Conservation (phyloP, 2,888 invertebrate species). For the Euspilapteryx auroguttella region DNA sequence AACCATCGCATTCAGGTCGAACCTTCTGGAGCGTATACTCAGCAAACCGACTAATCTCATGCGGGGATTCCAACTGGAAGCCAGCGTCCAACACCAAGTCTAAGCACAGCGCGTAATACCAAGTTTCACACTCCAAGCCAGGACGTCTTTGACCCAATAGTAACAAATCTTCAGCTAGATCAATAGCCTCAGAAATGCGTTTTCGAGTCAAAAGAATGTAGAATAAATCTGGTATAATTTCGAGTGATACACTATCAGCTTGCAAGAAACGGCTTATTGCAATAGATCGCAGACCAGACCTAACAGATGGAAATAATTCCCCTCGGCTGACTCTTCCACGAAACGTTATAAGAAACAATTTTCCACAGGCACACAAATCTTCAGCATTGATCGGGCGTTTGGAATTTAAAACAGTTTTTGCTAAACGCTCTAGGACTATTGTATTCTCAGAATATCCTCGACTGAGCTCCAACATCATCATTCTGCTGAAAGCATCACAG, state of each 20-base stretch:
- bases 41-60: conserved; percentile 39
- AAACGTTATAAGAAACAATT: conserved; percentile 41
- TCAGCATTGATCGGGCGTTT: conserved; percentile 28
- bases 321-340: conserved; percentile 33
- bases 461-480: conserved; percentile 41
- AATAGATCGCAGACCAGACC: conserved; percentile 38
- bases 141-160: conserved; percentile 16
- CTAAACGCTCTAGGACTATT: conserved; percentile 28
- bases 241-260: conserved; percentile 32
- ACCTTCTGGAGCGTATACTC: conserved; percentile 23
- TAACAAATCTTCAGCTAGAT: conserved; percentile 32
- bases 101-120: conserved; percentile 62
- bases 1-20: conserved; percentile 18
- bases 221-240: conserved; percentile 44
- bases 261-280: conserved; percentile 38
- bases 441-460: conserved; percentile 31
- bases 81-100: conserved; percentile 61
- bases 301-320: conserved; percentile 22
- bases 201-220: conserved; percentile 37
- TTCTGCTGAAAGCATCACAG: conserved; percentile 45
- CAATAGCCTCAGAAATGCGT: conserved; percentile 49
- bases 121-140: conserved; percentile 30
- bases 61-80: conserved; percentile 48
- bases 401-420: conserved; percentile 22
- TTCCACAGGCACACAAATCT: conserved; percentile 44